Conservation (phyloP, 2,113 vertebrate genomes). For the Delphinapterus leucas region DNA sequence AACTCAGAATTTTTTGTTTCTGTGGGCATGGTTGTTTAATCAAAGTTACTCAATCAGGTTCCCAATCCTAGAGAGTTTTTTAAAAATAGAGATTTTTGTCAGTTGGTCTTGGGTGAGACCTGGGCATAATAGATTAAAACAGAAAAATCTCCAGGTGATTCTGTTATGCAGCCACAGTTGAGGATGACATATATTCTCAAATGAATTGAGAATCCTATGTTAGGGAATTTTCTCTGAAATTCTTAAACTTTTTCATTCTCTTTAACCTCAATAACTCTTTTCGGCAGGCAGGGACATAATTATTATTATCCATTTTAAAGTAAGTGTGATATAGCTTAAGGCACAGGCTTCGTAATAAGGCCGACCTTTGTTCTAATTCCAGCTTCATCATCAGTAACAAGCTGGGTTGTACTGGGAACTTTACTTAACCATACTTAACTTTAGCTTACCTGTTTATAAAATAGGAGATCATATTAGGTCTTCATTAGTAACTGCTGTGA, state of each 20-base stretch:
- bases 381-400: not conserved
- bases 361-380: not conserved
- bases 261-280: not conserved
- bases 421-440: not conserved
- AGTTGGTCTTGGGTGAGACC: not conserved
- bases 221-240: slow-evolving; percentile 18
- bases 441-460: slow-evolving; percentile 9
- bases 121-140: not conserved
- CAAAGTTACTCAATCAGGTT: not conserved
- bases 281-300: not conserved
- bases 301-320: not conserved
- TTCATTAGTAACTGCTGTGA: not conserved
- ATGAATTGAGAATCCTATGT: slow-evolving; percentile 6
- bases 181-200: not conserved
- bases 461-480: not conserved
- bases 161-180: not conserved
- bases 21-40: not conserved
- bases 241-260: not conserved
- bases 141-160: not conserved
- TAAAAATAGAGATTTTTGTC: not conserved
- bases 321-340: not conserved
- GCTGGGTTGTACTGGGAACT: not conserved
- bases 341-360: not conserved
- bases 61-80: not conserved
- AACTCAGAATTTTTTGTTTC: not conserved